Conservation (phyloP, 2,888 invertebrate genomes). For the Sphaerophoria rueppellii region DNA sequence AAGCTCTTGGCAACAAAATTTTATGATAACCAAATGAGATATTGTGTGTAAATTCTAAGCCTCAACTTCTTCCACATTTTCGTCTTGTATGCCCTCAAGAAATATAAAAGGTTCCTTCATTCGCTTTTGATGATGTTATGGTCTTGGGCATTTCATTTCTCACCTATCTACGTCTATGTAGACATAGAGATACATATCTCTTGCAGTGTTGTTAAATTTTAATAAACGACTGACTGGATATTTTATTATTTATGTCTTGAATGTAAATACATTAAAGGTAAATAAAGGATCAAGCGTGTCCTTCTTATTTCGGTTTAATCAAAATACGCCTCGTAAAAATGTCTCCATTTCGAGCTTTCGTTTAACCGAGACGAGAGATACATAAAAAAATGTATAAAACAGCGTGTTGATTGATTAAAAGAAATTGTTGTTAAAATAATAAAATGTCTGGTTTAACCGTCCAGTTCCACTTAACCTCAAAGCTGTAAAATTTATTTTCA, state of each 20-base stretch:
- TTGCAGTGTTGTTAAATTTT: slow-evolving; percentile 23
- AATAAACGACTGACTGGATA: slow-evolving; percentile 38
- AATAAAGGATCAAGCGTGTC: background rate
- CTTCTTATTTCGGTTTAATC: slow-evolving; percentile 27
- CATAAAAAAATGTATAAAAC: background rate
- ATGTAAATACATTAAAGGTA: slow-evolving; percentile 26
- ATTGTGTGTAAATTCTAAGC: background rate
- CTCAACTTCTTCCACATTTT: background rate
- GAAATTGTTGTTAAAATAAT: slow-evolving; percentile 33
- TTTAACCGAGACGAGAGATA: background rate
- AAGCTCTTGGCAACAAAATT: slow-evolving; percentile 56
- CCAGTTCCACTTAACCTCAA: background rate
- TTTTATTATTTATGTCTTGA: slow-evolving; percentile 43
- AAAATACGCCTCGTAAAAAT: slow-evolving; percentile 57
- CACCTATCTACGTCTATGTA: too few species aligned
- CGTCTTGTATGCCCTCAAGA: background rate
- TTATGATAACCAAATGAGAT: slow-evolving; percentile 55
- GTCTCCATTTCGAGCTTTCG: slow-evolving; percentile 1
- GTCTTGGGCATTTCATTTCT: too few species aligned
- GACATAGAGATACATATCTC: background rate
- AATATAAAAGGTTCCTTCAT: background rate
- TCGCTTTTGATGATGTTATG: background rate
- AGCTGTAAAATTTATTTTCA: slow-evolving; percentile 2
- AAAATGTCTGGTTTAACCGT: slow-evolving; percentile 15
- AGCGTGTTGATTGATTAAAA: slow-evolving; percentile 52